phyloP scores from a whole-genome alignment of 2,888 invertebrate genomes.

The Camponotus fellah region DNA sequence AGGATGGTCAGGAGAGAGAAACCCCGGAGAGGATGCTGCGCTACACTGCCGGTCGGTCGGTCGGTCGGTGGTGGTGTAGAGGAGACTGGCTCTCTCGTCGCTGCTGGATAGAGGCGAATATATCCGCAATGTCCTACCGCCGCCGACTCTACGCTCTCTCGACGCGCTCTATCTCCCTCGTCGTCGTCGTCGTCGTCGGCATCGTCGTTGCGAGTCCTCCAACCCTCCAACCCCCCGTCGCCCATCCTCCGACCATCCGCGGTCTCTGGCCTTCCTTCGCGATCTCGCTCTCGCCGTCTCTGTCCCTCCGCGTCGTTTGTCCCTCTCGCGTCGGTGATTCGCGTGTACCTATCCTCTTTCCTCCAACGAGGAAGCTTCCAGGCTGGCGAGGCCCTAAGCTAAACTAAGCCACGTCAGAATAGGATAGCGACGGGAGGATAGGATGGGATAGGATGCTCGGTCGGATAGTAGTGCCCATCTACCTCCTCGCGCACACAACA shows the following conservation, averaged over 20 bases:
- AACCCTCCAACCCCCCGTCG: conserved; percentile 12
- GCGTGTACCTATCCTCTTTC: conserved; percentile 47
- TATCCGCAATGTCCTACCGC: conserved; percentile 85
- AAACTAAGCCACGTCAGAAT: conserved; percentile 82
- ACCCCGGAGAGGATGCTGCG: conserved; percentile 86
- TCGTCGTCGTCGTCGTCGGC: conserved; percentile 38
- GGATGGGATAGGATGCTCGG: conserved; percentile 77
- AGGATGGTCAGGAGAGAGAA: conserved; percentile 83
- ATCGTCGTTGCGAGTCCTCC: conserved; percentile 36
- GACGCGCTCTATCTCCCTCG: conserved; percentile 54
- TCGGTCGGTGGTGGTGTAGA: conserved; percentile 71
- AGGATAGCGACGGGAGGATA: conserved; percentile 78
- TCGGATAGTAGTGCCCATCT: conserved; percentile 76
- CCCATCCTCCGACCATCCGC: conserved; percentile 42
- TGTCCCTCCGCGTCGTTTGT: conserved; percentile 47
- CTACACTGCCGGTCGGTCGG: conserved; percentile 85
- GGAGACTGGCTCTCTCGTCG: conserved; percentile 76
- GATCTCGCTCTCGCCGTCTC: conserved; percentile 54
- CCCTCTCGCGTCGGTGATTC: conserved; percentile 43
- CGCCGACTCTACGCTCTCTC: conserved; percentile 78
- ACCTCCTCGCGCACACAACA: conserved; percentile 69
- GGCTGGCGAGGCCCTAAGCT: conserved; percentile 80
- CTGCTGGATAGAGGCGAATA: conserved; percentile 81
- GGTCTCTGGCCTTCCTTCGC: conserved; percentile 55
- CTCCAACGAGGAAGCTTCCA: conserved; percentile 67